These are phyloP conservation scores for Podargus strigoides DNA, from an alignment of 2,797 vertebrate genomes.

Conservation along the genomic window DNA sequence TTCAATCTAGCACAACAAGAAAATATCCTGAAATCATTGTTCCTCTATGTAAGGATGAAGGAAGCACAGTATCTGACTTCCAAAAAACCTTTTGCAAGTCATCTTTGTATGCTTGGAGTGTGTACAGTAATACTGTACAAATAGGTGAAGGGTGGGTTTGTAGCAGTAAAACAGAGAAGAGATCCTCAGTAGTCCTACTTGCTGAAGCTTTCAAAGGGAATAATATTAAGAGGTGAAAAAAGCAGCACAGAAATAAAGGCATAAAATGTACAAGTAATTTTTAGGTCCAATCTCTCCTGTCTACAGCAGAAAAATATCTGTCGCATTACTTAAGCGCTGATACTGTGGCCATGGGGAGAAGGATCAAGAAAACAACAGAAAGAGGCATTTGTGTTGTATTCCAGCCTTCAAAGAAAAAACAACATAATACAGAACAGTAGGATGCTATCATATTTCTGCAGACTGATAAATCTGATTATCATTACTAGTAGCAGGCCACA, in stretches of 20 bases:
- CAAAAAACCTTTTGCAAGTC: not conserved
- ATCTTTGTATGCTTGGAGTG: not conserved
- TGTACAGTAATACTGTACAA: not conserved
- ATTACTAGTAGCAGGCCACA: not conserved
- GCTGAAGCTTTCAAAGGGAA: not conserved
- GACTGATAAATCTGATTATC: not conserved
- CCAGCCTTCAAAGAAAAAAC: not conserved
- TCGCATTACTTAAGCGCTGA: rapidly evolving
- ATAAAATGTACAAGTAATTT: not conserved
- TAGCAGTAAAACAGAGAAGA: not conserved
- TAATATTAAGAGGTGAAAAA: not conserved
- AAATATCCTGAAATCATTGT: not conserved
- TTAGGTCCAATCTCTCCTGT: not conserved
- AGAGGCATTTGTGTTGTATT: not conserved
- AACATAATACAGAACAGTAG: not conserved
- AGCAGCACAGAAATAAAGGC: not conserved
- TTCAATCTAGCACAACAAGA: not conserved
- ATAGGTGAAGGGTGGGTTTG: not conserved
- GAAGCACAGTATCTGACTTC: not conserved
- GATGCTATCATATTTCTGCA: not conserved
- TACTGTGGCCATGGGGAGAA: not conserved
- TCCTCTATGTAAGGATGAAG: not conserved
- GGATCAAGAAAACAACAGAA: not conserved
- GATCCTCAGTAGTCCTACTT: not conserved
- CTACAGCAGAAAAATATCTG: not conserved